Conservation (phyloP, 2,113 vertebrate genomes). For the Lophochroa leadbeateri region DNA sequence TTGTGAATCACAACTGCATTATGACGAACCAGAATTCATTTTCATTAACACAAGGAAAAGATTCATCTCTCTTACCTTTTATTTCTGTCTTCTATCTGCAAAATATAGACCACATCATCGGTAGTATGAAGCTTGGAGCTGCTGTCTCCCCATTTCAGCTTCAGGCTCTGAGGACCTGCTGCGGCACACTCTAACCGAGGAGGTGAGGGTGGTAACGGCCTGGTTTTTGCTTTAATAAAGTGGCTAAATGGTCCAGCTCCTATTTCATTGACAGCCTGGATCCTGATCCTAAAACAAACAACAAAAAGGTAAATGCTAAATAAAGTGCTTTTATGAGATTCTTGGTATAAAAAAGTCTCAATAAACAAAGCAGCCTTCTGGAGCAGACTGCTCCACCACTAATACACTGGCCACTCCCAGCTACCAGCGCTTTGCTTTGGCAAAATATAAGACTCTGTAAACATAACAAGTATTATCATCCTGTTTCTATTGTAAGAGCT, state of each 20-base stretch:
- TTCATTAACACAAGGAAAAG: background rate
- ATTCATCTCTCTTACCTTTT: conserved; percentile 79
- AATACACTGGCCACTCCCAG: background rate
- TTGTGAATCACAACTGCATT: background rate
- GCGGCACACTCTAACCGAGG: conserved; percentile 93
- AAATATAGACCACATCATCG: conserved; percentile 87
- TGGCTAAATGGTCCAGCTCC: conserved; percentile 89
- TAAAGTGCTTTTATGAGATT: background rate
- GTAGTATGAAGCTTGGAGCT: conserved; percentile 76
- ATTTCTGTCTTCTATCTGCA: conserved; percentile 94
- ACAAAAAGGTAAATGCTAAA: background rate
- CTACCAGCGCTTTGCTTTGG: background rate
- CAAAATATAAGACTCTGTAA: background rate
- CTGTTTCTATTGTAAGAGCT: background rate
- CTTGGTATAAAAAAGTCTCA: background rate
- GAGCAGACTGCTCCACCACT: background rate
- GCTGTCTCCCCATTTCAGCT: conserved; percentile 95
- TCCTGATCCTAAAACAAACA: conserved; percentile 79
- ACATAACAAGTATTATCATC: background rate
- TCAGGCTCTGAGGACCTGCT: conserved; percentile 94
- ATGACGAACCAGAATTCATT: background rate
- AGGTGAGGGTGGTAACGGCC: conserved; percentile 89
- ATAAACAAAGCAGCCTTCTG: background rate
- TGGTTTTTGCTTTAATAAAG: conserved; percentile 86
- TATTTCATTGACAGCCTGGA: conserved; percentile 93